Evolutionary conservation across 2,113 vertebrate species (phyloP).

Genomic region (Scytalopus superciliaris): DNA sequence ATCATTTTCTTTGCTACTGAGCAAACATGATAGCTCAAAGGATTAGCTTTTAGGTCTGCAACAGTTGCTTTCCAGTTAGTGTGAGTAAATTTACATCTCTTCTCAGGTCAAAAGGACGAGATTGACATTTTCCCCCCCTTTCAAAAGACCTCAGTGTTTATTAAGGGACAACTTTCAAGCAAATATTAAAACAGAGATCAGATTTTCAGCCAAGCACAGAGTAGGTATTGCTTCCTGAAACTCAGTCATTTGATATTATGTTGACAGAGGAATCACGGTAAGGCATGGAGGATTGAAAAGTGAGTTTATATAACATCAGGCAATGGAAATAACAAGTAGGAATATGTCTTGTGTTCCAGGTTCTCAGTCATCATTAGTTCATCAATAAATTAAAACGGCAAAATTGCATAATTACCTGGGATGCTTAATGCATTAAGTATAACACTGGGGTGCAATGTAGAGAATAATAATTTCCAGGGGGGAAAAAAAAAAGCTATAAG

Average conservation of each 20-base stretch:
- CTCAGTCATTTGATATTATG: not conserved
- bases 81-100: constrained; percentile 5
- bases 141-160: not conserved
- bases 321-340: not conserved
- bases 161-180: not conserved
- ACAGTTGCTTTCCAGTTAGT: not conserved
- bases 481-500: rapidly evolving
- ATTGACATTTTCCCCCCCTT: not conserved
- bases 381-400: not conserved
- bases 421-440: not conserved
- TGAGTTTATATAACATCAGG: not conserved
- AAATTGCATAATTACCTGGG: not conserved
- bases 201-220: not conserved
- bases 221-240: not conserved
- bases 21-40: not conserved
- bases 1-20: not conserved
- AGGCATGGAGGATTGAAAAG: not conserved
- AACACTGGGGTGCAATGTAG: not conserved
- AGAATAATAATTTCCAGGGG: not conserved
- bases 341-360: not conserved
- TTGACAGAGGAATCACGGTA: not conserved
- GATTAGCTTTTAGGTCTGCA: not conserved
- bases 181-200: not conserved
- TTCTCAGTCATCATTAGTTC: not conserved
- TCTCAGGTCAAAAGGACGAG: not conserved